Percentiles rank a stretch among this genome's conserved stretches.
Conservation (phyloP, 2,888 invertebrate genomes). For the Drosophila mimica region DNA sequence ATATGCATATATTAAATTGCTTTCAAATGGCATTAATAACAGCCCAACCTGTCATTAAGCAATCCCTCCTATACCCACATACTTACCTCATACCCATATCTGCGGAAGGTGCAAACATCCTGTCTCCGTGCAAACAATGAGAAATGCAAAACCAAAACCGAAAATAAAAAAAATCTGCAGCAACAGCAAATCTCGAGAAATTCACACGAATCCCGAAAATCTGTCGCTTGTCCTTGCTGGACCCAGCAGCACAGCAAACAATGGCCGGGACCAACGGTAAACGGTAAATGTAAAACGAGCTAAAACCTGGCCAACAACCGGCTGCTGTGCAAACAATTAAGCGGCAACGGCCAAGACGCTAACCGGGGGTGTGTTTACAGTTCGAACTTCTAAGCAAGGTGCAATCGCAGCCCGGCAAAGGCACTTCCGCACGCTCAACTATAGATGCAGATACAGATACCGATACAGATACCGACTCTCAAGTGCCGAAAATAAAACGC, state of each 20-base stretch:
- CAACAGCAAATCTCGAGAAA: slow-evolving; percentile 52
- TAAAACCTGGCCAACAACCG: slow-evolving; percentile 46
- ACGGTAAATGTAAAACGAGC: slow-evolving; percentile 60
- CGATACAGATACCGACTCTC: slow-evolving; percentile 32
- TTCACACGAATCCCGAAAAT: slow-evolving; percentile 58
- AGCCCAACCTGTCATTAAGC: slow-evolving; percentile 73
- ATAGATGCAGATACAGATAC: slow-evolving; percentile 31
- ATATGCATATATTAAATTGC: slow-evolving; percentile 75
- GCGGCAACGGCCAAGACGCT: slow-evolving; percentile 28
- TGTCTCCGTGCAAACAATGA: slow-evolving; percentile 37
- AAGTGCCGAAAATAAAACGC: slow-evolving; percentile 69
- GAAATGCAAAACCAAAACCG: slow-evolving; percentile 43
- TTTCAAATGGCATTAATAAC: slow-evolving; percentile 75
- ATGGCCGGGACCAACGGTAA: slow-evolving; percentile 28
- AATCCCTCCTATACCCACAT: slow-evolving; percentile 36
- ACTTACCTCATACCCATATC: slow-evolving; percentile 27
- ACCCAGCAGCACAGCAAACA: slow-evolving; percentile 27
- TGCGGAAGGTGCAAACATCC: slow-evolving; percentile 80
- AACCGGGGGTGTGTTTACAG: slow-evolving; percentile 25
- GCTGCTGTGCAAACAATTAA: slow-evolving; percentile 78
- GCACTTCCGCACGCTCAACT: slow-evolving; percentile 55
- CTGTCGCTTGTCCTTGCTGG: slow-evolving; percentile 31
- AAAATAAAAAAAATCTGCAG: slow-evolving; percentile 21
- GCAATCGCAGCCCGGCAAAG: slow-evolving; percentile 48
- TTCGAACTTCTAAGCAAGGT: slow-evolving; percentile 53